These are phyloP conservation scores for Ia io DNA, from an alignment of 2,113 vertebrate species.

Conservation along the genomic window DNA sequence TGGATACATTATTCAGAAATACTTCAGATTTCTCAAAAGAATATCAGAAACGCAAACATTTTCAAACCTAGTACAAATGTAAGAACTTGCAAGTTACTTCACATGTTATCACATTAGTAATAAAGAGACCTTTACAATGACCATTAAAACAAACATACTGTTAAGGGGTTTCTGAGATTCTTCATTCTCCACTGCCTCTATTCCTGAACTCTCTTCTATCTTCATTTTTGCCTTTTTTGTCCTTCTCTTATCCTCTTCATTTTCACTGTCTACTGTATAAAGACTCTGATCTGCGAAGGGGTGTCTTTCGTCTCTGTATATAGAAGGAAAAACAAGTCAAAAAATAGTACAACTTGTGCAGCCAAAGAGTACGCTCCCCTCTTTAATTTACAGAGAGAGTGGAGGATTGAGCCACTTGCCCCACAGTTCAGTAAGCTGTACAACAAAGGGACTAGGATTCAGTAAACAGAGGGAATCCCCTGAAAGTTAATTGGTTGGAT, in stretches of 20 bases:
- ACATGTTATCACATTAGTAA: background rate
- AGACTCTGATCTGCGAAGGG: conserved; percentile 82
- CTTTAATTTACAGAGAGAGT: background rate
- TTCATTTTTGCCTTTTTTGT: conserved; percentile 78
- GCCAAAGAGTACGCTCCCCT: background rate
- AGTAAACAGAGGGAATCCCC: background rate
- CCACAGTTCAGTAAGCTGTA: background rate
- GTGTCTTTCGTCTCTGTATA: conserved; percentile 84
- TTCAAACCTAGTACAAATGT: background rate
- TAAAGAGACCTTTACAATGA: background rate
- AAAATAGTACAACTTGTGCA: background rate
- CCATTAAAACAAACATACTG: conserved; percentile 78
- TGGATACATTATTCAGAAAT: background rate
- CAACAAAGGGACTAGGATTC: background rate
- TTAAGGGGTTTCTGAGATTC: conserved; percentile 84
- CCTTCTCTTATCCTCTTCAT: conserved; percentile 82
- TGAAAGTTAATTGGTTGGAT: background rate
- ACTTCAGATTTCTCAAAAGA: background rate
- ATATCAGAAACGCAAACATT: background rate
- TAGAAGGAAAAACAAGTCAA: background rate
- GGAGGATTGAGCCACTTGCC: background rate
- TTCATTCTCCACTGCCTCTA: conserved; percentile 74
- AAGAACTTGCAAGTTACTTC: conserved; percentile 4
- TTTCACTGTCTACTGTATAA: conserved; percentile 85
- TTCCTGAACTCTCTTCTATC: conserved; percentile 83